Evolutionary conservation across 1,140 invertebrate genomes (phyloP).

Genomic region (Solen grandis): DNA sequence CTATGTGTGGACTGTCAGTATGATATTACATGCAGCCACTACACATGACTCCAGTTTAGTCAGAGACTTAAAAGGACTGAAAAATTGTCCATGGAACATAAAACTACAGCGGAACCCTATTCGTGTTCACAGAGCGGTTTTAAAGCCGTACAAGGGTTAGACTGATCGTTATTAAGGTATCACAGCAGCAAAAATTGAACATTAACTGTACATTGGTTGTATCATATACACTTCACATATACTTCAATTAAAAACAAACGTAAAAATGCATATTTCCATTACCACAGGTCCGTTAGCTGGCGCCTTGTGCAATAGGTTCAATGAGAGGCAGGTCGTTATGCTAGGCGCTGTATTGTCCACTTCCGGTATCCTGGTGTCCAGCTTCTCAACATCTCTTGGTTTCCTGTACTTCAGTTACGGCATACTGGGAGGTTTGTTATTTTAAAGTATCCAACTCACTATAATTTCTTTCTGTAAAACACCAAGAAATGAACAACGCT

Average conservation of each 20-base stretch:
- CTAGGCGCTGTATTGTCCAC: constrained; percentile 89
- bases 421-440: constrained; percentile 87
- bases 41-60: too few species aligned
- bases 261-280: too few species aligned
- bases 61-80: too few species aligned
- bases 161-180: background rate
- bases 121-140: background rate
- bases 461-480: too few species aligned
- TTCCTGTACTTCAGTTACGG: constrained; percentile 92
- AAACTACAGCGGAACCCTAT: background rate
- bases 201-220: background rate
- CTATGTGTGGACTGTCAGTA: background rate
- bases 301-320: constrained; percentile 90
- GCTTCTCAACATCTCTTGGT: constrained; percentile 88
- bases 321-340: constrained; percentile 92
- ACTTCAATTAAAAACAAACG: background rate
- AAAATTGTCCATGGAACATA: too few species aligned
- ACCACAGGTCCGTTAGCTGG: constrained; percentile 93
- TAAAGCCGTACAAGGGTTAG: background rate
- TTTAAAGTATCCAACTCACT: background rate
- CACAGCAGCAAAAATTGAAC: background rate
- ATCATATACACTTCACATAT: background rate
- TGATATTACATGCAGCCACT: background rate
- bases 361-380: constrained; percentile 88
- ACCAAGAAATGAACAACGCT: too few species aligned